Base-by-base conservation (phyloP, 2,888 invertebrate species). In the Flexamia atlantica region DNA sequence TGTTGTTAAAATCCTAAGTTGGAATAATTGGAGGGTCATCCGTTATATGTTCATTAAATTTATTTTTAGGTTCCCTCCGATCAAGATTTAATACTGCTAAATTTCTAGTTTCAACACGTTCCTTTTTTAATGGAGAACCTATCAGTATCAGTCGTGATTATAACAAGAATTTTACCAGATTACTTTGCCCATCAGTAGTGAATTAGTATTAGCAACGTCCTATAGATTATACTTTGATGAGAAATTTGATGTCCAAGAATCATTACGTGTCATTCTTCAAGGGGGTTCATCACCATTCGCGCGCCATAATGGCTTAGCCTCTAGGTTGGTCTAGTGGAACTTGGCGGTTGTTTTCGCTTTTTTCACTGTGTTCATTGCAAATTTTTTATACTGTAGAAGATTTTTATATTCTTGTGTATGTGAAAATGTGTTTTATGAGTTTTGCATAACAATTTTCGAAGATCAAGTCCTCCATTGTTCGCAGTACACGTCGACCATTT, bases 401-500 rank as follows among this genome's bases (percentile, higher is more conserved):
- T 25, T 64, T 64, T 28, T 28, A 3, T 64, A 14, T 28, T 12
- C 17, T 30, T n/a, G 30, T 64, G 64, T 64, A 64, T 28, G 64
- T 64, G 25, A 3, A 17, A 14, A 28, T 28, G 7, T 9, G 3
- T 64, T 28, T 9, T 1, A 12, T 17, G 17, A 28, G 5, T 64
- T 28, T 64, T 28, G 30, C 28, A 14, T 2, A 30, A 0, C 28
- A 28, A 28, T 64, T 64, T 7, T 28, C 10, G 1, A 64, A 12
- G 12, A 4, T 9, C 5, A 64, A 64, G 72, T 1, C 7, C 10
- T 72, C 72, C 72, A 40, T 72, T 72, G 72, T 72, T 42, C 42
- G 7, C 42, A 17, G 25, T 40, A 72, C 72, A 72, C 72, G 72
- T 72, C 72, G 72, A 40, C 72, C 72, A 72, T 72, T 72, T 72